Evolutionary conservation across 2,888 invertebrate genomes (phyloP).

Genomic region (Dynastes hyllus): DNA sequence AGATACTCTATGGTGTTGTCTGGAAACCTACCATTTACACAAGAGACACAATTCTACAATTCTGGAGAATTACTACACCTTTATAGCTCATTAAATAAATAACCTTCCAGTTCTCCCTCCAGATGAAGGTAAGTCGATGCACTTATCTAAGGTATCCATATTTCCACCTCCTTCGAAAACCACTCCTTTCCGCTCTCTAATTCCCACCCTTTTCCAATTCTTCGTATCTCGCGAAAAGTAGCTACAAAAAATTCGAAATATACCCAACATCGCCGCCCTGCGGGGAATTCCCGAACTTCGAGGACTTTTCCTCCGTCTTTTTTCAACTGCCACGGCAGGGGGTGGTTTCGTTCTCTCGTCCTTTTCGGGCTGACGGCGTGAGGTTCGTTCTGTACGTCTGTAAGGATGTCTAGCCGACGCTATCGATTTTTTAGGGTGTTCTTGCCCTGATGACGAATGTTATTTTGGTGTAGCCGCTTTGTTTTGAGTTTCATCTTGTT

Average conservation of each 20-base stretch:
- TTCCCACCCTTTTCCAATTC: not conserved
- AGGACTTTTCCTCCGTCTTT: not conserved
- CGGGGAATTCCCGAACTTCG: conserved; percentile 24
- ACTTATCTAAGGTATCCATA: too few species aligned
- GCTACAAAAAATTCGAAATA: not conserved
- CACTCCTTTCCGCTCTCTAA: not conserved
- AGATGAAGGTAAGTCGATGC: too few species aligned
- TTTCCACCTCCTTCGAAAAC: not conserved
- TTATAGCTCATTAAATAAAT: too few species aligned
- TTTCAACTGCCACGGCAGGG: not conserved
- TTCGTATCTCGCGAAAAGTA: not conserved
- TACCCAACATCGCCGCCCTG: not conserved
- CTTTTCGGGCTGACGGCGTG: not conserved
- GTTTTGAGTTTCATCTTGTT: too few species aligned
- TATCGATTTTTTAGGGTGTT: conserved; percentile 24
- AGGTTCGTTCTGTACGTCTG: not conserved
- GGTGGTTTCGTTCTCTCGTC: not conserved
- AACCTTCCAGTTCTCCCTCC: too few species aligned
- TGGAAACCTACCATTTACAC: too few species aligned
- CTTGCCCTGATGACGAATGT: not conserved
- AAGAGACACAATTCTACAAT: too few species aligned
- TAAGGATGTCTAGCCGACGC: conserved; percentile 21
- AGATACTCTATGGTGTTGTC: too few species aligned
- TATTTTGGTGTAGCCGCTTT: too few species aligned
- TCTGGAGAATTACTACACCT: too few species aligned